Evolutionary conservation across 2,113 vertebrate genomes (phyloP).

Genomic region (Sula dactylatra): DNA sequence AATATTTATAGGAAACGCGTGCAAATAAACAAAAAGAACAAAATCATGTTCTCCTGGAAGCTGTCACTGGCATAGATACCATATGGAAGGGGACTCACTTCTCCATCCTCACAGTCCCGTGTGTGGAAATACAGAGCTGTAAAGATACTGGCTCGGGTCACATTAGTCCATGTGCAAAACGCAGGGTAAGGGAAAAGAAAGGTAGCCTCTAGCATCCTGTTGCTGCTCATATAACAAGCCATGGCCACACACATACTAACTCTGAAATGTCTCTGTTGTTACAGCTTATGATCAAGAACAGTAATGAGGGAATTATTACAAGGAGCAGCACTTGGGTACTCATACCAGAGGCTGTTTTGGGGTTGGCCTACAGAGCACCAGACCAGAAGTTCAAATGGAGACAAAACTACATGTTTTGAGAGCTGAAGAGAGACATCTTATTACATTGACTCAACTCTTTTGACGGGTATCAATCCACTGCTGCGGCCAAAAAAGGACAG

Average conservation of each 20-base stretch:
- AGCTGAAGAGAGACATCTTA: not conserved
- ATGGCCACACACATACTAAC: not conserved
- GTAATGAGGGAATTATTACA: not conserved
- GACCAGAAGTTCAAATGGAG: not conserved
- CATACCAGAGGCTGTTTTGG: not conserved
- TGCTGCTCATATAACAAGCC: not conserved
- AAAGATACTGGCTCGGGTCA: not conserved
- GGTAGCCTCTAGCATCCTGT: not conserved
- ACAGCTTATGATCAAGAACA: not conserved
- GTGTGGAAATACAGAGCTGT: accelerated
- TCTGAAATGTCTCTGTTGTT: not conserved
- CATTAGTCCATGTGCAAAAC: not conserved
- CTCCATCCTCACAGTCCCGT: not conserved
- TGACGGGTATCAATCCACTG: not conserved
- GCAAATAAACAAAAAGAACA: not conserved
- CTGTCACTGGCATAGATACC: not conserved
- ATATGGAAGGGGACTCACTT: not conserved
- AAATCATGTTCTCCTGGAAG: not conserved
- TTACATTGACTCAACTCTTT: not conserved
- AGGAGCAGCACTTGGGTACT: not conserved
- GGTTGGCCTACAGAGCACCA: not conserved
- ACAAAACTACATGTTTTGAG: not conserved
- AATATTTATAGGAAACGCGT: not conserved
- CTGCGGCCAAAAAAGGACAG: not conserved
- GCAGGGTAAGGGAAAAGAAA: not conserved